These are phyloP conservation scores for Nomada flava DNA, from an alignment of 2,888 invertebrate species.

Conservation along the genomic window DNA sequence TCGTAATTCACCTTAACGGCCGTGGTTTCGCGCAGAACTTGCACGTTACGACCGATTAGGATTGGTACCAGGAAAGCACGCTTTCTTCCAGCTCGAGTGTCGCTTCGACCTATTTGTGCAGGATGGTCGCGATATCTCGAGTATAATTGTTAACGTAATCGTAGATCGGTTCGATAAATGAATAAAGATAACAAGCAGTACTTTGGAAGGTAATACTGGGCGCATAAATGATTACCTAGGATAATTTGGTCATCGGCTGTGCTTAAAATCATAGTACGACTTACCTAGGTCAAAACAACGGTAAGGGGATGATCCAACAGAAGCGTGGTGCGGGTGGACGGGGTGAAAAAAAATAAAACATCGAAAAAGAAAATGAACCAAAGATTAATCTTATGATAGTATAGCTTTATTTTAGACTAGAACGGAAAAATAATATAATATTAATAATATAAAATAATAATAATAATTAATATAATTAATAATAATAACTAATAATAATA, in stretches of 20 bases:
- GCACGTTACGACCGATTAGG: neutral
- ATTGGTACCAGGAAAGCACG: conserved; percentile 2
- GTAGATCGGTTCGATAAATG: no score
- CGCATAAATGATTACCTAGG: neutral
- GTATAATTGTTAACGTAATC: neutral
- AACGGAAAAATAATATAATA: conserved; percentile 83
- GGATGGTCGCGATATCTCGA: neutral
- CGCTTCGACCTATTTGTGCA: neutral
- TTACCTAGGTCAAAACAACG: conserved; percentile 24
- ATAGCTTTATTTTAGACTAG: conserved; percentile 84
- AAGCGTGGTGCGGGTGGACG: neutral
- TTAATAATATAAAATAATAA: conserved; percentile 77
- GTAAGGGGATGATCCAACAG: neutral
- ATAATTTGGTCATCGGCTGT: neutral
- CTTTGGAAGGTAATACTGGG: neutral
- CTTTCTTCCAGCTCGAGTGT: conserved; percentile 9
- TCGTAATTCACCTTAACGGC: conserved; percentile 44
- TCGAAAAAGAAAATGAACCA: conserved; percentile 75
- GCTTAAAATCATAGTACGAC: conserved; percentile 6
- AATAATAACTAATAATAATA: conserved; percentile 80
- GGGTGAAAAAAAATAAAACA: conserved; percentile 48
- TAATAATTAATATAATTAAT: conserved; percentile 76
- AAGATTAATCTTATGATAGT: conserved; percentile 82
- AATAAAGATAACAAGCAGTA: neutral
- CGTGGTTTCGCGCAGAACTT: conserved; percentile 33